Evolutionary conservation across 2,113 vertebrate genomes (phyloP), one percentile per base, ranked within the genome.

Genomic region (Sialia sialis): DNA sequence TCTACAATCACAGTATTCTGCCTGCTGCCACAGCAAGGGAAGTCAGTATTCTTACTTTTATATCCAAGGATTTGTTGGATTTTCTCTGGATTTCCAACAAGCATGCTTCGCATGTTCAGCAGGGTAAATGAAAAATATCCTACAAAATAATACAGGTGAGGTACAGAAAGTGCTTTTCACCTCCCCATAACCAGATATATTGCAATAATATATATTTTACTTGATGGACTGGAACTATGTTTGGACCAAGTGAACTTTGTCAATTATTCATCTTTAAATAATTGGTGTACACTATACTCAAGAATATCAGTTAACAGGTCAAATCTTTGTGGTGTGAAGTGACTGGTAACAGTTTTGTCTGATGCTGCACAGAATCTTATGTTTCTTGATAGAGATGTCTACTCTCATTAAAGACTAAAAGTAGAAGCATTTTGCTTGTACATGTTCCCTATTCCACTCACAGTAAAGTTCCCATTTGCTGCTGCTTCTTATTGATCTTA

Each of bases 401-500:
- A 25, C 11, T 66, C 11, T 39, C 10, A 51, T 15, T 79, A 78
- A 76, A 66, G 30, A 52, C 36, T 48, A 41, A 59, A 79, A 87
- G 34, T 12, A 68, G 58, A 84, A 85, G 19, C 27, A 38, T 86
- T 89, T 74, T 81, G 48, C 52, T 63, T 67, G 15, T 32, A 70
- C 10, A 7, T 11, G 9, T 83, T 90, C 72, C 78, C 30, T 25
- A 77, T 77, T 87, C 44, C 39, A 93, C 70, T 77, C 68, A 95
- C 81, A 74, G 49, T 39, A 21, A 89, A 77, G 32, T 6, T 67
- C 30, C 46, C 41, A 49, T 56, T 94, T 81, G 27, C 55, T 94
- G 52, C 46, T 91, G 63, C 52, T 86, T 59, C 74, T 86, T 93
- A 90, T 58, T 87, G 78, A 96, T 92, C 80, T 83, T 67, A 62